These are phyloP conservation scores for Thalassoma bifasciatum DNA, from an alignment of 2,113 vertebrate species.

Conservation along the genomic window DNA sequence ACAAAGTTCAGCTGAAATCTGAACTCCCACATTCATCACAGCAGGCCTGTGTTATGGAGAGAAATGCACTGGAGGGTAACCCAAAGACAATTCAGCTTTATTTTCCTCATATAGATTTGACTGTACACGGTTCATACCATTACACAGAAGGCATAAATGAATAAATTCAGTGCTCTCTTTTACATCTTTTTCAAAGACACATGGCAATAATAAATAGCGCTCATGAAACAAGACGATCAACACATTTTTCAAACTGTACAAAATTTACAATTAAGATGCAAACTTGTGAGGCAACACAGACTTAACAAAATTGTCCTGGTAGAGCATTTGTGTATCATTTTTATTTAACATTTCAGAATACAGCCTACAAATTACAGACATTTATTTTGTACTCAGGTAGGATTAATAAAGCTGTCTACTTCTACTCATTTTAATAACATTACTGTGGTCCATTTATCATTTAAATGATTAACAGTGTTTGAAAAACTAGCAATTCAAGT, in stretches of 20 bases:
- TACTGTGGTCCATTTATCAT: too few relatives aligned
- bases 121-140: constrained; percentile 93
- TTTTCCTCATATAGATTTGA: constrained; percentile 88
- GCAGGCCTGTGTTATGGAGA: constrained; percentile 20
- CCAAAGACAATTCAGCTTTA: constrained; percentile 91
- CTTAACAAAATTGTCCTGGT: constrained; percentile 59
- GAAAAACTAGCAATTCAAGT: background rate
- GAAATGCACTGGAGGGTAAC: constrained; percentile 61
- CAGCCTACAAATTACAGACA: constrained; percentile 20
- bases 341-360: background rate
- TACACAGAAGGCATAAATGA: constrained; percentile 91
- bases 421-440: too few relatives aligned
- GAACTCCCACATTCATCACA: constrained; percentile 57
- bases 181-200: constrained; percentile 88
- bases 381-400: background rate
- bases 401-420: constrained; percentile 13
- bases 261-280: constrained; percentile 89
- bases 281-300: constrained; percentile 79
- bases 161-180: constrained; percentile 87
- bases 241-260: constrained; percentile 93
- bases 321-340: constrained; percentile 40
- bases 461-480: background rate
- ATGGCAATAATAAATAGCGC: constrained; percentile 91
- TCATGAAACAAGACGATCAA: constrained; percentile 88
- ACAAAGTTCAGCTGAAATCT: constrained; percentile 64